phyloP scores from a whole-genome alignment of 2,113 vertebrate species.

The Zeus faber region DNA sequence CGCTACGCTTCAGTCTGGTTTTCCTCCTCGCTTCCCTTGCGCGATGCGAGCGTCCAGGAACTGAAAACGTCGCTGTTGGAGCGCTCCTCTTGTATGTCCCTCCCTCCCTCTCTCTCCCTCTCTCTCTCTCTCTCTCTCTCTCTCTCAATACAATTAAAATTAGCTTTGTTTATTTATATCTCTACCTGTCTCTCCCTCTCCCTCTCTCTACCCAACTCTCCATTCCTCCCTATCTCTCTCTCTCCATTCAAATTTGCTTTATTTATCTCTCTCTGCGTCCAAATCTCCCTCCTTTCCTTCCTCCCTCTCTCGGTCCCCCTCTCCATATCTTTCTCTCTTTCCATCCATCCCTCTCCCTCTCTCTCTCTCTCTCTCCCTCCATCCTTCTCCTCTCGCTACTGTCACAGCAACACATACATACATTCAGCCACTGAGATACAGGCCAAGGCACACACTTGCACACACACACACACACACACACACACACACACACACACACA shows the following conservation, averaged over 20 bases:
- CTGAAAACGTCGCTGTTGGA: background rate
- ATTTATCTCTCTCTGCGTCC: background rate
- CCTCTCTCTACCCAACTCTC: too few relatives aligned
- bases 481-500: background rate
- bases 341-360: background rate
- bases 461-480: background rate
- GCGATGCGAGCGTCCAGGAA: background rate
- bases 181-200: background rate
- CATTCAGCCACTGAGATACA: background rate
- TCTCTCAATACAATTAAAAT: too few relatives aligned
- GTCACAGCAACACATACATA: background rate
- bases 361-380: background rate
- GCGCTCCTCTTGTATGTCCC: background rate
- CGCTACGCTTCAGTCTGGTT: too few relatives aligned
- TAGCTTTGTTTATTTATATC: too few relatives aligned
- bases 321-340: background rate
- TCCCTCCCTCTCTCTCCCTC: background rate
- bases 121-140: background rate
- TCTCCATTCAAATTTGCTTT: background rate
- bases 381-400: background rate
- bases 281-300: background rate
- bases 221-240: background rate
- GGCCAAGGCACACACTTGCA: background rate
- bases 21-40: too few relatives aligned
- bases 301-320: too few relatives aligned